phyloP scores from a whole-genome alignment of 2,113 vertebrate species.

The Prionailurus viverrinus region DNA sequence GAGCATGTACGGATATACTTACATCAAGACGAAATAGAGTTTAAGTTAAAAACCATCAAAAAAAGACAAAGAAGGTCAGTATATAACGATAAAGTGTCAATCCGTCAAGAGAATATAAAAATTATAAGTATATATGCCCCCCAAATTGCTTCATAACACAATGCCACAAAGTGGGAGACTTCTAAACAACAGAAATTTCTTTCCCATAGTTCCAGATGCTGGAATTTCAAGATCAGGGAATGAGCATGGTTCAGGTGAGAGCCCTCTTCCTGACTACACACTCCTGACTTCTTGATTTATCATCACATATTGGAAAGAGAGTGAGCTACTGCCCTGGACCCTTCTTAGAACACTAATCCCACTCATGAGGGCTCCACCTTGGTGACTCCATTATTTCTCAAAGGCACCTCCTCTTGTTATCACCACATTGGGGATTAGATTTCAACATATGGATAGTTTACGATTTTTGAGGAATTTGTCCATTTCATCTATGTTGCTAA shows the following conservation, averaged over 20 bases:
- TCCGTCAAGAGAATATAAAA: background rate
- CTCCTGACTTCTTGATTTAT: background rate
- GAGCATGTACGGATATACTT: background rate
- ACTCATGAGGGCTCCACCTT: background rate
- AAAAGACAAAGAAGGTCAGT: background rate
- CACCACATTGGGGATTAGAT: background rate
- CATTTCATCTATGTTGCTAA: no score
- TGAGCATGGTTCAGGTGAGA: no score
- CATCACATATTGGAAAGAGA: background rate
- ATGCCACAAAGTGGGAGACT: background rate
- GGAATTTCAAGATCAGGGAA: background rate
- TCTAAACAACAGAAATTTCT: background rate
- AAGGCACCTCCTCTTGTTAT: background rate
- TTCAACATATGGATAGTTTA: background rate
- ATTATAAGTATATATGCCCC: background rate
- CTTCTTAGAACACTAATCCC: background rate
- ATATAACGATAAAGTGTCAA: background rate
- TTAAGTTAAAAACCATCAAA: background rate
- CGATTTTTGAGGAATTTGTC: no score
- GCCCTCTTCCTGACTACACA: background rate
- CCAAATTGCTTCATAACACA: background rate
- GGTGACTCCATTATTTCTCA: background rate
- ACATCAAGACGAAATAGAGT: background rate
- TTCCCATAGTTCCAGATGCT: background rate
- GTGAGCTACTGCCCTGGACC: background rate